Conservation (phyloP, 2,113 vertebrate genomes). For the Pituophis catenifer region DNA sequence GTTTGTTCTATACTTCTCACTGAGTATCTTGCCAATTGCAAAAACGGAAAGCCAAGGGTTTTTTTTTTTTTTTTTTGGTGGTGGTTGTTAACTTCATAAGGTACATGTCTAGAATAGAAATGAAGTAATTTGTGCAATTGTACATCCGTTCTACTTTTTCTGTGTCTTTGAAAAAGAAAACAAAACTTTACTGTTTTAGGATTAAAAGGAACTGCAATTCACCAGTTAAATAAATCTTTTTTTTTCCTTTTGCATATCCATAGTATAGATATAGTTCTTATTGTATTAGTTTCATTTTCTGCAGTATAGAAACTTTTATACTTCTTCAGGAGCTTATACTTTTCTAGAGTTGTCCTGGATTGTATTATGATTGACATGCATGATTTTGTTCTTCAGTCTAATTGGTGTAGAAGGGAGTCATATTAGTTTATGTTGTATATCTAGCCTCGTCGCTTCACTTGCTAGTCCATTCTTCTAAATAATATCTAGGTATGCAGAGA, state of each 20-base stretch:
- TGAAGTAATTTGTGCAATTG: neutral
- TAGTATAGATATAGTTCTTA: neutral
- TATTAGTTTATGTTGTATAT: neutral
- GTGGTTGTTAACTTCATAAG: neutral
- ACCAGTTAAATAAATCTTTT: neutral
- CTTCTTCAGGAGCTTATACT: neutral
- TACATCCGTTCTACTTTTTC: neutral
- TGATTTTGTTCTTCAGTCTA: neutral
- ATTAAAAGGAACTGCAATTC: neutral
- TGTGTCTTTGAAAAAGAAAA: slow-evolving; percentile 4
- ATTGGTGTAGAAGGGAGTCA: neutral
- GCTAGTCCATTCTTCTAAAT: neutral
- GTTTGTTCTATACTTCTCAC: neutral
- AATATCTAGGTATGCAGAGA: neutral
- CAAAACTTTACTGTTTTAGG: neutral
- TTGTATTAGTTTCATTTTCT: neutral
- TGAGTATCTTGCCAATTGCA: neutral
- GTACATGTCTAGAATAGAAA: slow-evolving; percentile 2
- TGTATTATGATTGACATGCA: neutral
- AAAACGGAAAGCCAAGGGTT: neutral
- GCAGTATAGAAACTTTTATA: neutral
- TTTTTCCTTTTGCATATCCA: neutral
- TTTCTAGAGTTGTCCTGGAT: neutral
- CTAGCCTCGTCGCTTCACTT: neutral
- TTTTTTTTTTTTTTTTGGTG: neutral